Conservation (phyloP, 2,797 vertebrate genomes). For the Sebastes taczanowskii region DNA sequence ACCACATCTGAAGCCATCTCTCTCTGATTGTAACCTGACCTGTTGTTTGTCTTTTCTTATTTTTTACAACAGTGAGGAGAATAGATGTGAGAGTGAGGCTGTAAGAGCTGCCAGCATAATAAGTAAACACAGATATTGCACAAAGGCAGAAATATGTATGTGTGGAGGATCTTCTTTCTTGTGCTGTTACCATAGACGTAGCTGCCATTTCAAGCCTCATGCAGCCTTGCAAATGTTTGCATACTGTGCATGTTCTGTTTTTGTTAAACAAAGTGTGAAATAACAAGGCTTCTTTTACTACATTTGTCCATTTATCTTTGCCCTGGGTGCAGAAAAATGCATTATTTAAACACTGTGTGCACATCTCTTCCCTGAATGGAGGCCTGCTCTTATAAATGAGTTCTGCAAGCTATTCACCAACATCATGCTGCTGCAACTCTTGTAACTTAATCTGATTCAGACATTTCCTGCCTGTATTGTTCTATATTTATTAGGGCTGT, state of each 20-base stretch:
- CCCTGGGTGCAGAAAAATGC: neutral
- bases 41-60: neutral
- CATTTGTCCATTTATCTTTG: neutral
- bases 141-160: constrained; percentile 11
- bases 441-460: neutral
- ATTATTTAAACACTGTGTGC: neutral
- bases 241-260: neutral
- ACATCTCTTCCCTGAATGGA: accelerated
- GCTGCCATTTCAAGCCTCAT: constrained; percentile 26
- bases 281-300: neutral
- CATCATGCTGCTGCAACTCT: neutral
- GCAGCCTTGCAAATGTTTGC: neutral
- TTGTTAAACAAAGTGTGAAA: neutral
- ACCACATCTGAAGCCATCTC: neutral
- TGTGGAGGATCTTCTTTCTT: neutral
- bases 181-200: neutral
- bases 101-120: neutral
- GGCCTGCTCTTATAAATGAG: neutral
- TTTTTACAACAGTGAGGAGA: neutral
- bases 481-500: no score
- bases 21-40: constrained; percentile 5
- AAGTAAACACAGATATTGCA: constrained; percentile 31
- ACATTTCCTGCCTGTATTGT: neutral
- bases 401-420: neutral
- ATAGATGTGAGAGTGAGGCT: neutral